These are phyloP conservation scores for Urocolius indicus DNA, from an alignment of 2,113 vertebrate species.

Conservation along the genomic window DNA sequence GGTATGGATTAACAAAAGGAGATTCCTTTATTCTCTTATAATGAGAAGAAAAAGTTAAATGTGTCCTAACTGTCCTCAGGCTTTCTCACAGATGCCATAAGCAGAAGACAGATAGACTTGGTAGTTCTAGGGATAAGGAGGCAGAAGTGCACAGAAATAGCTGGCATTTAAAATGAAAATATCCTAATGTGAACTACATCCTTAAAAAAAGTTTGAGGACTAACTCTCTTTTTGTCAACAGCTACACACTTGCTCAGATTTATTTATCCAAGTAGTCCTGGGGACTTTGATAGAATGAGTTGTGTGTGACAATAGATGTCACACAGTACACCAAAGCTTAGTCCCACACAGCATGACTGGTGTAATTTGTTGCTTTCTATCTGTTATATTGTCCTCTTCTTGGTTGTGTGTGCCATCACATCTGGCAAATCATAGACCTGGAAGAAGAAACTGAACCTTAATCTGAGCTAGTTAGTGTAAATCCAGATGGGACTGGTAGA, in stretches of 20 bases:
- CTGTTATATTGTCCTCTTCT: not conserved
- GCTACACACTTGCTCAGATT: not conserved
- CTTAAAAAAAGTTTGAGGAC: not conserved
- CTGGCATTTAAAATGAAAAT: not conserved
- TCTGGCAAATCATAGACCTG: not conserved
- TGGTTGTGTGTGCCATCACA: not conserved
- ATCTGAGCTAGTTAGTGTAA: not conserved
- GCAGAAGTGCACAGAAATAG: not conserved
- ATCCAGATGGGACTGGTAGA: not conserved
- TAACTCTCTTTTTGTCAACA: not conserved
- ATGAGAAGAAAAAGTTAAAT: not conserved
- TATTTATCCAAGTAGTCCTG: not conserved
- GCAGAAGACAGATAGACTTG: not conserved
- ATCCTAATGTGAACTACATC: not conserved
- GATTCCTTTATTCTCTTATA: not conserved
- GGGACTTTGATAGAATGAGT: not conserved
- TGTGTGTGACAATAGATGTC: not conserved
- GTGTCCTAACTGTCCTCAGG: not conserved
- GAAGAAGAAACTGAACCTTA: not conserved
- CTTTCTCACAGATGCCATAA: not conserved
- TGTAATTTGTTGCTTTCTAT: not conserved
- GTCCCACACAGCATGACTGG: not conserved
- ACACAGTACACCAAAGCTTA: not conserved
- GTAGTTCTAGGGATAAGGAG: not conserved
- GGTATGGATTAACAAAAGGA: not conserved